Evolutionary conservation across 2,113 vertebrate species (phyloP), one percentile per base, ranked within the genome.

Genomic region (Bubo scandiacus): DNA sequence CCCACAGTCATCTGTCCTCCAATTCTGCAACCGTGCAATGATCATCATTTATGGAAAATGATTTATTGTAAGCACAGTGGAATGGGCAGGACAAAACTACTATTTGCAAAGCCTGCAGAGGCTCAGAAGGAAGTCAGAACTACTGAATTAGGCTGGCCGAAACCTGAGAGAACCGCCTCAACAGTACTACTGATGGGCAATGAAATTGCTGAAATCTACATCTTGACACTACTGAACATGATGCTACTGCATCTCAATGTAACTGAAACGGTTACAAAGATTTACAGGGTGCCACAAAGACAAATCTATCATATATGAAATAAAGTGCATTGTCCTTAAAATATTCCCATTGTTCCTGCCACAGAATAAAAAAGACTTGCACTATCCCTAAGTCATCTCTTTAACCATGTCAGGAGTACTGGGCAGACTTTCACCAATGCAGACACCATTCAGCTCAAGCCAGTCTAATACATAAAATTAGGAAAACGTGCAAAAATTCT

Each of bases 161-260:
- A 78, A 89, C 30, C 12, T 16, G 34, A 51, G 59, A 73, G 93
- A 92, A 49, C 38, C 38, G 72, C 47, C 55, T 70, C 43, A 40
- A 21, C 27, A 25, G 38, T 22, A 62, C 15, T 34, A 49, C 58
- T 17, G 49, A 29, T 7, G 68, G 47, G 65, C 45, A 86, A 59
- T 12, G 43, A 73, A 91, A 40, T 2, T 8, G 8, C 18, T 16
- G 14, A 78, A 85, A 81, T 43, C 15, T n/a, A 8, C 15, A 52
- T 27, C 73, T 85, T 0, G 1, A 7, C 0, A 0, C 52, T 71
- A 80, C 2, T 51, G 38, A 86, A 47, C 11, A 8, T 8, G 27
- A 82, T 34, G 57, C 22, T 52, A 38, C 12, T 59, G 40, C 43
- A 38, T 38, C 25, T 63, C 1, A 0, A 15, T 9, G 63, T n/a